phyloP scores from a whole-genome alignment of 2,797 vertebrate species.

The Mareca penelope region DNA sequence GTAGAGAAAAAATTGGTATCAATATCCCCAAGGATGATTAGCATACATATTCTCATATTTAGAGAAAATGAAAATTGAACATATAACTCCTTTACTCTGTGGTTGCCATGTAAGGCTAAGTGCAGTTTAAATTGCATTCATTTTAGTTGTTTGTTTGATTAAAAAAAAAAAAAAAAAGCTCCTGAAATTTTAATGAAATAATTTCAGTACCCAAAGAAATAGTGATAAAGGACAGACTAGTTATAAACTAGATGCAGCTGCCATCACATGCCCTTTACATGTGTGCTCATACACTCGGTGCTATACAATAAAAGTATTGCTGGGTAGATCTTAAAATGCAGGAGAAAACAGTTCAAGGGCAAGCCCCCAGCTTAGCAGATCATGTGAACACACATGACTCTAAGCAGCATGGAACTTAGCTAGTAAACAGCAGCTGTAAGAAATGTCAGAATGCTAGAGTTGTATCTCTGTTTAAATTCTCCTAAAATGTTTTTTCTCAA shows the following conservation, averaged over 20 bases:
- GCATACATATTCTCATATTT: neutral
- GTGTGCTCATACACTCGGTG: neutral
- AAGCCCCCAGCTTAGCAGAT: conserved; percentile 29
- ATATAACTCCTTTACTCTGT: neutral
- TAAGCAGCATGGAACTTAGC: conserved; percentile 8
- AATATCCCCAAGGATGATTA: neutral
- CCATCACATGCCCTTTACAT: neutral
- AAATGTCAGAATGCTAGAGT: conserved; percentile 3
- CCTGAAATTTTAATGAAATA: neutral
- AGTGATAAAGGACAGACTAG: neutral
- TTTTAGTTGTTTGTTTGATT: neutral
- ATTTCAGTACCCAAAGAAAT: neutral
- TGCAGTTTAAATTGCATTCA: neutral
- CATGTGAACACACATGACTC: conserved; percentile 65
- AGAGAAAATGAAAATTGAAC: neutral
- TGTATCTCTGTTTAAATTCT: neutral
- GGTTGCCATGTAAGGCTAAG: neutral
- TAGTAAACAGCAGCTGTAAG: conserved; percentile 29
- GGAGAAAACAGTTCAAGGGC: conserved; percentile 45
- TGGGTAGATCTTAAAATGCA: neutral
- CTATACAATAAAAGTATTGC: conserved; percentile 27
- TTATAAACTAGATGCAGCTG: neutral
- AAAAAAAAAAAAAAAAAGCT: neutral
- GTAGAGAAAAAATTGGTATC: neutral
- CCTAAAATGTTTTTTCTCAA: neutral